These are phyloP conservation scores for Lochmaea crataegi DNA, from an alignment of 2,888 invertebrate species.

Conservation along the genomic window DNA sequence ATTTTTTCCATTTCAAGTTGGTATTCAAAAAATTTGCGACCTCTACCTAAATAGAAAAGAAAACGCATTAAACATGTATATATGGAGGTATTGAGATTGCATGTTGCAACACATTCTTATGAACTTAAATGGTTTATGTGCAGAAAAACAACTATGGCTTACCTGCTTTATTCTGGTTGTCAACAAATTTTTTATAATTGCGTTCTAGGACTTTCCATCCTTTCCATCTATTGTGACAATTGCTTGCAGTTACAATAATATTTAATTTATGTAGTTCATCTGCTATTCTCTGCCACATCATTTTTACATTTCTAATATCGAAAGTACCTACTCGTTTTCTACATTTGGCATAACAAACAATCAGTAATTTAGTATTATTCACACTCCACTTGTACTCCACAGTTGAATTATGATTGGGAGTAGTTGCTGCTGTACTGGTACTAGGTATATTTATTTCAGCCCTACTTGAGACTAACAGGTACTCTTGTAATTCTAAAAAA, in stretches of 20 bases:
- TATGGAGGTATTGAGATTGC: too few relatives aligned
- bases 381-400: neutral
- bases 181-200: neutral
- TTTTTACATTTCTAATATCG: neutral
- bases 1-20: neutral
- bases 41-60: neutral
- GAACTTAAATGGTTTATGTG: too few relatives aligned
- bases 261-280: neutral
- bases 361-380: too few relatives aligned
- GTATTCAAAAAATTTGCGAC: conserved; percentile 1
- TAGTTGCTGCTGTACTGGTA: neutral
- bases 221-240: too few relatives aligned
- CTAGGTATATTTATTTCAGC: neutral
- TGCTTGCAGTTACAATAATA: too few relatives aligned
- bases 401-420: neutral
- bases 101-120: too few relatives aligned
- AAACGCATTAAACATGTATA: too few relatives aligned
- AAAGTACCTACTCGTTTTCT: conserved; percentile 1
- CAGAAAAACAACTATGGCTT: neutral
- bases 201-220: neutral
- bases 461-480: neutral
- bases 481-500: too few relatives aligned
- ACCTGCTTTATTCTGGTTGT: neutral
- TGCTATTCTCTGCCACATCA: conserved; percentile 4
- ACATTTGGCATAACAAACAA: too few relatives aligned